phyloP scores from a whole-genome alignment of 2,797 vertebrate genomes.

The Malurus splendens region DNA sequence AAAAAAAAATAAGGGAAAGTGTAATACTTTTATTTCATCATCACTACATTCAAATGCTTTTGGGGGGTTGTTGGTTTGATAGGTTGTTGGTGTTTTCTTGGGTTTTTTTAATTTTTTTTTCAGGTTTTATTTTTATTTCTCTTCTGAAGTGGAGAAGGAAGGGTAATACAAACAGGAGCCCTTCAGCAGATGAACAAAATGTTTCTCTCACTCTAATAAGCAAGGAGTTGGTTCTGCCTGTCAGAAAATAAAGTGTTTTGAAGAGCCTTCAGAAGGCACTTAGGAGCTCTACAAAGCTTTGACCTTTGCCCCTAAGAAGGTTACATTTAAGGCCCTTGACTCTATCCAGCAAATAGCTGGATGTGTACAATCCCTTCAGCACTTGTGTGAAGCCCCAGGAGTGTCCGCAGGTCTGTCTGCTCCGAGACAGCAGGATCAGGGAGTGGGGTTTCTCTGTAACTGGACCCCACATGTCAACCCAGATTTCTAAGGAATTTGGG shows the following conservation, averaged over 20 bases:
- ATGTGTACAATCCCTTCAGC: background rate
- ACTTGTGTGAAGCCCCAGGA: background rate
- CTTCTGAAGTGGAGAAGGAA: background rate
- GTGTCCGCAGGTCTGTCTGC: background rate
- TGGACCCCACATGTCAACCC: background rate
- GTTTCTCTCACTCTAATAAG: background rate
- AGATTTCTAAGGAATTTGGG: background rate
- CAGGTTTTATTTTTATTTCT: background rate
- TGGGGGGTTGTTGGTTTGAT: background rate
- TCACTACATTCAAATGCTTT: background rate
- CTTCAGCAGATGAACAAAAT: background rate
- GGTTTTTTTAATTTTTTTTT: background rate
- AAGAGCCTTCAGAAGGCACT: background rate
- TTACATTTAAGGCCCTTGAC: background rate
- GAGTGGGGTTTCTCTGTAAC: background rate
- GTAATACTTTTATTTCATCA: background rate
- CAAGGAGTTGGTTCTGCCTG: background rate
- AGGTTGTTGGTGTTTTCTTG: background rate
- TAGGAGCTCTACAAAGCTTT: slow-evolving; percentile 3
- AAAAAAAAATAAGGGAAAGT: background rate
- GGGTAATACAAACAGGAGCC: background rate
- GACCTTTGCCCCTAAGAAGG: background rate
- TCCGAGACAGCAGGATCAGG: background rate
- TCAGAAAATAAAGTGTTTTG: background rate
- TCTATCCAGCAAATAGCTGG: background rate